Evolutionary conservation across 2,888 invertebrate species (phyloP).

Genomic region (Aphodius sticticus): DNA sequence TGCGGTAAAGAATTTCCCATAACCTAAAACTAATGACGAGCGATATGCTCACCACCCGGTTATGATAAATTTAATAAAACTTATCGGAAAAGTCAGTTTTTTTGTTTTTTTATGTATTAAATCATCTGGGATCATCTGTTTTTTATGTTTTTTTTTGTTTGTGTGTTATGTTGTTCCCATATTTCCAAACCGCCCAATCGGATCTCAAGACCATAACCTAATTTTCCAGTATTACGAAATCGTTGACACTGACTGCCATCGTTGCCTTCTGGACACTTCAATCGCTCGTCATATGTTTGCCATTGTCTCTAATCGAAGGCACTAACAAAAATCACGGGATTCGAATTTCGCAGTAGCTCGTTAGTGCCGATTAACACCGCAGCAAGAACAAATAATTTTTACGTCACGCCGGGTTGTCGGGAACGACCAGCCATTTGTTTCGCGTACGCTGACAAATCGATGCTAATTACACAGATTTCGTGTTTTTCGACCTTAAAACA

Average conservation of each 20-base stretch:
- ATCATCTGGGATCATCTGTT: too few relatives aligned
- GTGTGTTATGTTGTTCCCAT: too few relatives aligned
- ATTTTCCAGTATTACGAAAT: constrained; percentile 6
- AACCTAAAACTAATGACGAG: too few relatives aligned
- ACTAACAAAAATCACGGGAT: constrained; percentile 34
- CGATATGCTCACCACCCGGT: too few relatives aligned
- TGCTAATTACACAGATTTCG: not conserved
- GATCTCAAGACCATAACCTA: too few relatives aligned
- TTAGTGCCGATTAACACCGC: constrained; percentile 30
- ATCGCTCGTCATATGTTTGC: not conserved
- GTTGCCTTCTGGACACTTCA: not conserved
- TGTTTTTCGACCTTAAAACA: not conserved
- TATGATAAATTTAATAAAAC: too few relatives aligned
- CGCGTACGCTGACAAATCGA: not conserved
- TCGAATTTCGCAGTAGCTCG: constrained; percentile 8
- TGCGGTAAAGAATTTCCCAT: too few relatives aligned
- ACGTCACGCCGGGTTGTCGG: constrained; percentile 24
- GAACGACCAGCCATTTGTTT: constrained; percentile 11
- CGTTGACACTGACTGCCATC: constrained; percentile 8
- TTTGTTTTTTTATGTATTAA: too few relatives aligned
- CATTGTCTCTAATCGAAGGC: constrained; percentile 33
- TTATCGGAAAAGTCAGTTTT: too few relatives aligned
- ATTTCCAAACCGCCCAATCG: too few relatives aligned
- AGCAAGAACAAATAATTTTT: constrained; percentile 28
- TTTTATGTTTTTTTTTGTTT: too few relatives aligned